These are phyloP conservation scores for Asarcornis scutulata DNA, from an alignment of 2,113 vertebrate genomes.

Conservation along the genomic window DNA sequence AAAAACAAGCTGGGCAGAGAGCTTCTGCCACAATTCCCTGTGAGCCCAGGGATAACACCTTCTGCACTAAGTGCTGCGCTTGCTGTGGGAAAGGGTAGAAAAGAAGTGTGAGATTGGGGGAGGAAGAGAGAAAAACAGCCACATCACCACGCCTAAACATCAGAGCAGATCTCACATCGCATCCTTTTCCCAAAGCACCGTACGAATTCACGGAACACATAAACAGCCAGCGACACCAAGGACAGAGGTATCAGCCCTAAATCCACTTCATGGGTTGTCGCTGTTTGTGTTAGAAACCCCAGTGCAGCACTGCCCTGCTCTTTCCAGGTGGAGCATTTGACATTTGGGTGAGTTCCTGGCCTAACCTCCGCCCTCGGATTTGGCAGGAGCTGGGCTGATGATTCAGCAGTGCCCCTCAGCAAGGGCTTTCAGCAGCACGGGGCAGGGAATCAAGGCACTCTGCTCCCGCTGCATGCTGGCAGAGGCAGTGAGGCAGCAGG, in stretches of 20 bases:
- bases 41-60: neutral
- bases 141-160: neutral
- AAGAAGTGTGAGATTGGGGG: neutral
- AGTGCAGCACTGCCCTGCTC: neutral
- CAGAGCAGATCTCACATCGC: neutral
- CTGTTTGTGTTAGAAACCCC: neutral
- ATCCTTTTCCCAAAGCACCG: neutral
- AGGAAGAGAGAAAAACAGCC: neutral
- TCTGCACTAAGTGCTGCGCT: neutral
- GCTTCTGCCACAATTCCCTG: neutral
- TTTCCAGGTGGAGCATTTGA: neutral
- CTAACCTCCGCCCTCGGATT: neutral
- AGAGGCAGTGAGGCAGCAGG: rapidly evolving
- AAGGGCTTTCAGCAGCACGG: neutral
- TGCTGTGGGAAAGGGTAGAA: neutral
- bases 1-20: neutral
- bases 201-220: neutral
- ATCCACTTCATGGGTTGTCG: neutral
- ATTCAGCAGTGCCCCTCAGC: neutral
- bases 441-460: neutral
- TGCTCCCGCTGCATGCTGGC: neutral
- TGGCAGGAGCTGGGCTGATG: neutral
- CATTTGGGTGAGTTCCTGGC: neutral
- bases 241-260: neutral
- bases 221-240: neutral